A percentile compares a stretch with the other conserved stretches of the same genome.
These are phyloP conservation scores for Harpagoxenus sublaevis DNA, from an alignment of 2,888 invertebrate genomes.

Conservation along the genomic window DNA sequence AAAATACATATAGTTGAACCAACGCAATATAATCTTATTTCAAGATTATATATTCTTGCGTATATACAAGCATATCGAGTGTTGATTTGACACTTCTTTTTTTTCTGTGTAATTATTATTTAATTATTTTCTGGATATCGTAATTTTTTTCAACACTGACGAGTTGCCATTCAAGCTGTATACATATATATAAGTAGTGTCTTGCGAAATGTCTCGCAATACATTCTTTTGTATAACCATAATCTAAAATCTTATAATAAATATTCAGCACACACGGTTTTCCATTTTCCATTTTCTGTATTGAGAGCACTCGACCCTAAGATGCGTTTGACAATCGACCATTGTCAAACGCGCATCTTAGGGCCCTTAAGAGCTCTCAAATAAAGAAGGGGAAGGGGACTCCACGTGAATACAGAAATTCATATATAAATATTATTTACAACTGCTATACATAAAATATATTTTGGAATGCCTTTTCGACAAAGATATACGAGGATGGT, in stretches of 20 bases:
- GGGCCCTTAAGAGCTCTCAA: background rate
- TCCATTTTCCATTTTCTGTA: conserved; percentile 18
- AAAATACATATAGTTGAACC: too few relatives aligned
- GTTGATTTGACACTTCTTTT: too few relatives aligned
- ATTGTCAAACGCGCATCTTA: background rate
- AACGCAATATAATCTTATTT: too few relatives aligned
- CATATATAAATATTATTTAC: conserved; percentile 1
- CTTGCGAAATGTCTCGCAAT: background rate
- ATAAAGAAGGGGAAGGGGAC: background rate
- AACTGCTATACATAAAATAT: background rate
- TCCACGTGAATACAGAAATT: background rate
- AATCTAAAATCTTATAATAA: conserved; percentile 20
- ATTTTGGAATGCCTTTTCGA: background rate
- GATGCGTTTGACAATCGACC: too few relatives aligned
- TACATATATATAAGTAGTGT: too few relatives aligned
- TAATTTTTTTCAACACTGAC: background rate
- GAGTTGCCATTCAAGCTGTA: background rate
- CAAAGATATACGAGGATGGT: background rate
- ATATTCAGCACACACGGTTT: background rate
- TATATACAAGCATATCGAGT: too few relatives aligned
- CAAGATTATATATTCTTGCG: too few relatives aligned
- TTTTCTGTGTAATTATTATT: too few relatives aligned
- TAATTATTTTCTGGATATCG: background rate
- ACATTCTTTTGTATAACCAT: background rate
- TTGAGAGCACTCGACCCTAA: background rate